phyloP scores from a whole-genome alignment of 2,797 vertebrate species.

The Sylvilagus floridanus region DNA sequence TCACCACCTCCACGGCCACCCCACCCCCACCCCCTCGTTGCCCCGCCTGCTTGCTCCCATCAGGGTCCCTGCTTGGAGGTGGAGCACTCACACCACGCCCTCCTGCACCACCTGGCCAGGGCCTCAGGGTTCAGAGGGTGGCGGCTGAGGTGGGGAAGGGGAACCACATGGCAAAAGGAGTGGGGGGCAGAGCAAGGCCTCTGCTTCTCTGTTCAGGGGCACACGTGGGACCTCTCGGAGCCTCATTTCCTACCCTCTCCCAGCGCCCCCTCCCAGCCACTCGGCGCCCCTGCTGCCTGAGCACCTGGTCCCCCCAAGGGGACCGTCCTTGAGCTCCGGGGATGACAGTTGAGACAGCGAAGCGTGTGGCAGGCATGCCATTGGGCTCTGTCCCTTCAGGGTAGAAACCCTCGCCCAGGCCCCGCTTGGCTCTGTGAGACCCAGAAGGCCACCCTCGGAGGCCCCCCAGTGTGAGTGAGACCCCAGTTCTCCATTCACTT shows the following conservation, averaged over 20 bases:
- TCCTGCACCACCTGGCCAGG: accelerated
- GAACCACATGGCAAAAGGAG: not conserved
- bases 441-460: not conserved
- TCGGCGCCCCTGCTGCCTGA: not conserved
- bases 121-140: not conserved
- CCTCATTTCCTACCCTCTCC: not conserved
- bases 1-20: not conserved
- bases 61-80: no score
- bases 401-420: not conserved
- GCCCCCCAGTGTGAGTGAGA: not conserved
- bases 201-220: accelerated
- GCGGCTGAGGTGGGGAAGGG: not conserved
- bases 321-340: no score
- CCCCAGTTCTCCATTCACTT: not conserved
- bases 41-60: not conserved
- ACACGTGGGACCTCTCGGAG: not conserved
- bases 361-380: not conserved
- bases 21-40: not conserved
- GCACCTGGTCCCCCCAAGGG: not conserved
- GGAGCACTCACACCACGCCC: not conserved
- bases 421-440: not conserved
- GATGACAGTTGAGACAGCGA: not conserved
- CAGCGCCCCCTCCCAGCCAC: not conserved
- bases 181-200: not conserved
- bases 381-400: not conserved